Conservation (phyloP, 2,113 vertebrate species). For the Bubo scandiacus region DNA sequence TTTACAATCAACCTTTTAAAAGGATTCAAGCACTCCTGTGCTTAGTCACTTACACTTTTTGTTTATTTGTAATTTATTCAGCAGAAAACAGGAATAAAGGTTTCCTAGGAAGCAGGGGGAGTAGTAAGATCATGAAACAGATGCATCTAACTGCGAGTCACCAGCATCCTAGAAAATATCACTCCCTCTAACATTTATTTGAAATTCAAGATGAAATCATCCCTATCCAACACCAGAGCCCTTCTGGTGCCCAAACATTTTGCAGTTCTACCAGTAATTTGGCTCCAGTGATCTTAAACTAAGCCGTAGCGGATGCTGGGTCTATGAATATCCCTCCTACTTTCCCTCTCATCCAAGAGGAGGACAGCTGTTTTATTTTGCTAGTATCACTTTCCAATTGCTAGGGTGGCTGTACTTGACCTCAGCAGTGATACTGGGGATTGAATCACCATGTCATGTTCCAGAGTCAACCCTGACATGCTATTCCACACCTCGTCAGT, state of each 20-base stretch:
- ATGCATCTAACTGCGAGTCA: slow-evolving; percentile 6
- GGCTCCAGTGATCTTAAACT: background rate
- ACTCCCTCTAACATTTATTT: slow-evolving; percentile 7
- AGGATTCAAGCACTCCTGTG: background rate
- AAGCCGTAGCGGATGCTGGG: background rate
- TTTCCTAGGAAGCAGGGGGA: background rate
- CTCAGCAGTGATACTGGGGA: background rate
- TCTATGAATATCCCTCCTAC: background rate
- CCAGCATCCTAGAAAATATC: background rate
- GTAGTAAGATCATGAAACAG: background rate
- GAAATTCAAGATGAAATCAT: slow-evolving; percentile 12
- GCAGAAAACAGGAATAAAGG: background rate
- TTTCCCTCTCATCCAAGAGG: background rate
- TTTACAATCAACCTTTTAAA: background rate
- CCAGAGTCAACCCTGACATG: slow-evolving; percentile 16
- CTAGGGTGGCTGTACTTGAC: background rate
- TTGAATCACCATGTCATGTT: background rate
- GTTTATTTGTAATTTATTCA: background rate
- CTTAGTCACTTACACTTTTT: background rate
- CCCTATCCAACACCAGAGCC: background rate
- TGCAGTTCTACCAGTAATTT: background rate
- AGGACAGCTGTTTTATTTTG: background rate
- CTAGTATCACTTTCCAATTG: background rate
- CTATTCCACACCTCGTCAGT: slow-evolving; percentile 51
- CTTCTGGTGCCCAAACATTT: background rate